Percentiles rank a stretch among this genome's conserved stretches.
Evolutionary conservation across 1,140 invertebrate genomes (phyloP).

Genomic region (Rhizoglyphus robini): DNA sequence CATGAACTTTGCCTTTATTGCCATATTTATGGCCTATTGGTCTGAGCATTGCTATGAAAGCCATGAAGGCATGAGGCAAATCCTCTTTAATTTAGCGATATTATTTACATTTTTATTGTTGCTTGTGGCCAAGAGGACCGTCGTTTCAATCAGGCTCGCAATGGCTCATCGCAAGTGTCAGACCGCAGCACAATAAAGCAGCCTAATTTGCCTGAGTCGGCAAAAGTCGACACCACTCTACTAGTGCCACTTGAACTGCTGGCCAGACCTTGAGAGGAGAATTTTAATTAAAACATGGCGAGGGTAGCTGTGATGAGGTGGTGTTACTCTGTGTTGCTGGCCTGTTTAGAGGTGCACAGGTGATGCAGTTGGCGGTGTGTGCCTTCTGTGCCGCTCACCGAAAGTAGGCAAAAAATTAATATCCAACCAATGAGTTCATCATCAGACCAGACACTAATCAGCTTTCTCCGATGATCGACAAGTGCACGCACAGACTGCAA

Average conservation of each 20-base stretch:
- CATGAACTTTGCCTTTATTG: too few species aligned
- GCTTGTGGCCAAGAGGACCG: background rate
- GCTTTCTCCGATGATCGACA: background rate
- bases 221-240: background rate
- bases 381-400: background rate
- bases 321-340: background rate
- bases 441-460: background rate
- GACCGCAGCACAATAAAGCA: background rate
- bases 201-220: background rate
- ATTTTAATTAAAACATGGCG: slow-evolving; percentile 9
- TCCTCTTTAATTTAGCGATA: background rate
- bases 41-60: too few species aligned
- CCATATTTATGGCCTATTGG: background rate
- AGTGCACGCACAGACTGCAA: background rate
- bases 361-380: background rate
- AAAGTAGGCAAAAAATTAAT: slow-evolving; percentile 10
- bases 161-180: background rate
- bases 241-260: background rate
- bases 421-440: background rate
- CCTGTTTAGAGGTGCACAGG: background rate
- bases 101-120: background rate
- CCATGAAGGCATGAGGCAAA: too few species aligned
- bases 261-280: slow-evolving; percentile 1
- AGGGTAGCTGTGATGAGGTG: background rate
- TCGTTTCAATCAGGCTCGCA: background rate